These are phyloP conservation scores for Drosophila limbata DNA, from an alignment of 2,888 invertebrate species.

Conservation along the genomic window DNA sequence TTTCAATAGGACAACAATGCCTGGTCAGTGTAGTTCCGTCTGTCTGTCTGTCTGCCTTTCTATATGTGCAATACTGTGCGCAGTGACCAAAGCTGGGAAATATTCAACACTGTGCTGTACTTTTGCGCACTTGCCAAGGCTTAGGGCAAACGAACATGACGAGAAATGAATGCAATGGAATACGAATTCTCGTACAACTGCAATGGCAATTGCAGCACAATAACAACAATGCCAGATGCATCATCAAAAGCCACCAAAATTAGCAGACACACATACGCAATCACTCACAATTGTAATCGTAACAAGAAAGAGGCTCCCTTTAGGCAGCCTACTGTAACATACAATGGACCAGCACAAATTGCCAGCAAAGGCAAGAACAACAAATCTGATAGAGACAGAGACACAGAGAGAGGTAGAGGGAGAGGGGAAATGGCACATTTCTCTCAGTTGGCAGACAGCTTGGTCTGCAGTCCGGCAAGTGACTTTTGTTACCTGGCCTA, in stretches of 20 bases:
- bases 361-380: slow-evolving; percentile 44
- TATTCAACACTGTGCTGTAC: slow-evolving; percentile 12
- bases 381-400: neutral
- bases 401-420: neutral
- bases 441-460: slow-evolving; percentile 35
- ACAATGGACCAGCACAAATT: slow-evolving; percentile 63
- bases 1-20: slow-evolving; percentile 54
- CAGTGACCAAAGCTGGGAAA: neutral
- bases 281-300: slow-evolving; percentile 11
- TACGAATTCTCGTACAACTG: slow-evolving; percentile 23
- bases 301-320: slow-evolving; percentile 23
- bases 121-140: slow-evolving; percentile 25
- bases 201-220: slow-evolving; percentile 29
- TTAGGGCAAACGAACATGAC: slow-evolving; percentile 28
- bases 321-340: slow-evolving; percentile 19
- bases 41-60: no score
- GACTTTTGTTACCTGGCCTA: slow-evolving; percentile 50
- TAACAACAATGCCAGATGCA: slow-evolving; percentile 50
- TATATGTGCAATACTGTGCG: neutral
- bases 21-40: slow-evolving; percentile 2
- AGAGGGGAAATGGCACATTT: slow-evolving; percentile 12
- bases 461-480: slow-evolving; percentile 31
- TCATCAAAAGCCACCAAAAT: slow-evolving; percentile 75
- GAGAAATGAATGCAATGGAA: slow-evolving; percentile 56
- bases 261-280: slow-evolving; percentile 68